Evolutionary conservation across 2,113 vertebrate species (phyloP), one percentile per base, ranked within the genome.

Genomic region (Lophura nycthemera): DNA sequence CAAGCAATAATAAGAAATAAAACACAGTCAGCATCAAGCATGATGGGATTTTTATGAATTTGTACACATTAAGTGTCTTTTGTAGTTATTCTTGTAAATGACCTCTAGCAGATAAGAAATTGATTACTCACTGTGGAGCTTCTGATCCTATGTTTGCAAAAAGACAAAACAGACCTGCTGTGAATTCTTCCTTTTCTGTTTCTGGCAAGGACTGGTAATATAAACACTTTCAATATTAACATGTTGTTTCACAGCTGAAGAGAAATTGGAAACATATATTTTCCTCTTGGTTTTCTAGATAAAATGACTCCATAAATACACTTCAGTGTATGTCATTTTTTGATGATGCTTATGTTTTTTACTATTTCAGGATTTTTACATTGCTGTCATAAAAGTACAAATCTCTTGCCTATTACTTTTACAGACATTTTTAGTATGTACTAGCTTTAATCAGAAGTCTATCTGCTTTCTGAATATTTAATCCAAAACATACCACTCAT

Each of bases 41-140:
- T 74, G 71, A 75, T 81, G 70, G 32, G 65, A 81, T 19, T 94
- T 91, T 65, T 76, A 88, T 82, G 25, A 80, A 12, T 95, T 91
- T 87, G 54, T 81, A 61, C 60, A 81, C 65, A 64, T 72, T 83
- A 83, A 75, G 89, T 56, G 21, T 24, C 15, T 63, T 91, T 95
- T 93, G 73, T 36, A 80, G 61, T n/a, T 92, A 48, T 86, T 74
- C 69, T 67, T 81, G 67, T 90, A 47, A 45, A 50, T 72, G 89
- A 93, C 75, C 34, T 94, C 75, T 79, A n/a, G 25, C 56, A 85
- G 47, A 16, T 47, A 88, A 91, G n/a, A 67, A 4, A 34, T 11
- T 87, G 74, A 85, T 65, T 88, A 15, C 6, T 75, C 48, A 14
- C 74, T 40, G 6, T 5, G 73, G 57, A 52, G 11, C 66, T 72